Evolutionary conservation across 2,797 vertebrate species (phyloP).

Genomic region (Pangasius djambal): DNA sequence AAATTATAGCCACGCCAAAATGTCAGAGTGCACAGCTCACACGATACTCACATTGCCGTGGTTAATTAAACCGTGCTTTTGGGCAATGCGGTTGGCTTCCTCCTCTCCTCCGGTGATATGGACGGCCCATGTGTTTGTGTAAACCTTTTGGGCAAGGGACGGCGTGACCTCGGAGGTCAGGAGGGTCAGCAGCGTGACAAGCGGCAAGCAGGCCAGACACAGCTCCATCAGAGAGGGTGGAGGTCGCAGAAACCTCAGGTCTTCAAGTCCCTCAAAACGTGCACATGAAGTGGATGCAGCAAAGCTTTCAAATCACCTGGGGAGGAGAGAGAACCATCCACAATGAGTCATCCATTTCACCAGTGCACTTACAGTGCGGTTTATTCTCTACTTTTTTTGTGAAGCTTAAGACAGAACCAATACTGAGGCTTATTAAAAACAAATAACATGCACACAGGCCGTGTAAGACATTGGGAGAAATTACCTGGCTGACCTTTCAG

Average conservation of each 20-base stretch:
- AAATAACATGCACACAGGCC: background rate
- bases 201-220: conserved; percentile 76
- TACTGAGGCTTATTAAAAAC: background rate
- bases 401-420: background rate
- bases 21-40: background rate
- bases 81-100: conserved; percentile 82
- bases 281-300: conserved; percentile 65
- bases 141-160: conserved; percentile 77
- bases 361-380: background rate
- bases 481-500: no score
- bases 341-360: conserved; percentile 17
- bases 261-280: conserved; percentile 65
- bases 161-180: conserved; percentile 74
- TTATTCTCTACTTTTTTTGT: background rate
- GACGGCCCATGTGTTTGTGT: conserved; percentile 96
- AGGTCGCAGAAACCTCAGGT: conserved; percentile 69
- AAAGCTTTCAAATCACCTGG: conserved; percentile 68
- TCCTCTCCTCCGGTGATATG: conserved; percentile 82
- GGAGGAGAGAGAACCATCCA: conserved; percentile 30
- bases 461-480: background rate
- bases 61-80: conserved; percentile 91
- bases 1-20: background rate
- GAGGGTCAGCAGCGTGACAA: conserved; percentile 79
- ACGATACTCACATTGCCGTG: conserved; percentile 83
- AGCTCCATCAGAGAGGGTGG: conserved; percentile 79